Conservation (phyloP, 2,797 vertebrate genomes). For the Anas georgica region DNA sequence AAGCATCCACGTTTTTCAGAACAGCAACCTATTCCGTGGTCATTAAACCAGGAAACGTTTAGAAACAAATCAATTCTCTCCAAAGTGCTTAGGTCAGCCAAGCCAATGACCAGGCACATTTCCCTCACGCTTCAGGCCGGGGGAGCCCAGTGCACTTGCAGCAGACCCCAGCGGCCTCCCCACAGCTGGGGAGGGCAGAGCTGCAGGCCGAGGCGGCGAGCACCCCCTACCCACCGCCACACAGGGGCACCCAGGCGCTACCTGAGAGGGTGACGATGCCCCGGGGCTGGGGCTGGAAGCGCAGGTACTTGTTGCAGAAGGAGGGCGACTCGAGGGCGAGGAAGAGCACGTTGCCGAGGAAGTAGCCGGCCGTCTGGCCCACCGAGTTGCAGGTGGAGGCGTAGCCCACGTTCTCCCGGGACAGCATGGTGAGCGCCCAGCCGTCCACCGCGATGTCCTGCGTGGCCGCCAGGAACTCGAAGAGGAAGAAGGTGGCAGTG, state of each 20-base stretch:
- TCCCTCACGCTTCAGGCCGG: not conserved
- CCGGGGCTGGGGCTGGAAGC: conserved; percentile 84
- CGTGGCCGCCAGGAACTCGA: conserved; percentile 96
- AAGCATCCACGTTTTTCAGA: not conserved
- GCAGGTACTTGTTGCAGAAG: conserved; percentile 98
- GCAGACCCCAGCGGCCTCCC: not conserved
- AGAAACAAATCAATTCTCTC: not conserved
- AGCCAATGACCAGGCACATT: not conserved
- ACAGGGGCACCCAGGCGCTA: not conserved
- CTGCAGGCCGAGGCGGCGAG: not conserved
- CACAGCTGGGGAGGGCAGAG: fast-evolving
- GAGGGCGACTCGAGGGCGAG: conserved; percentile 93
- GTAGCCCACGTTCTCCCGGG: conserved; percentile 94
- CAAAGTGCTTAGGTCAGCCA: not conserved
- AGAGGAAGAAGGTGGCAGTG: conserved; percentile 92
- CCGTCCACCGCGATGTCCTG: conserved; percentile 98
- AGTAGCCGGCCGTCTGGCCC: conserved; percentile 97
- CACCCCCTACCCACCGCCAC: not conserved
- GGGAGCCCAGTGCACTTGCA: not conserved
- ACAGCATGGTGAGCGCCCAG: conserved; percentile 98
- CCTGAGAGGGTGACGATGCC: conserved; percentile 93
- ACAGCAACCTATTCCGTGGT: fast-evolving
- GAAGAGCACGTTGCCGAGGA: conserved; percentile 96
- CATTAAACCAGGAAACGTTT: not conserved
- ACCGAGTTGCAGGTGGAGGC: conserved; percentile 99